Evolutionary conservation across 2,113 vertebrate genomes (phyloP), one percentile per base, ranked within the genome.

Genomic region (Salvator merianae): DNA sequence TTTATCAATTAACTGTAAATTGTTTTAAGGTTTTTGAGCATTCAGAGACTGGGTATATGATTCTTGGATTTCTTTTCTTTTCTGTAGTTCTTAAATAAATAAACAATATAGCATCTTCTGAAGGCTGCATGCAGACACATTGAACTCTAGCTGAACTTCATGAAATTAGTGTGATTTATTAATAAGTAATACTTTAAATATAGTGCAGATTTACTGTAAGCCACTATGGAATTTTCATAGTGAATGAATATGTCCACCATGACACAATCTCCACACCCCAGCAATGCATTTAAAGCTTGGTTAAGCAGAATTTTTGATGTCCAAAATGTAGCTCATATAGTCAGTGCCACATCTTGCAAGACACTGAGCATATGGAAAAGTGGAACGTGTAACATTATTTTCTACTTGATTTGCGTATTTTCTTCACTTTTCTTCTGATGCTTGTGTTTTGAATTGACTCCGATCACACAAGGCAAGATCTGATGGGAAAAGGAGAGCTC

Each of bases 1-100:
- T 92, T 93, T 87, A 77, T 93, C 91, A 89, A 92, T 90, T 91
- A 90, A 43, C 81, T 90, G 78, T 18, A 88, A 89, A 91, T 86
- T 82, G 28, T 82, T 68, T 89, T 86, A 81, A 91, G 85, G n/a
- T 26, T 93, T 79, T 90, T 88, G 82, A 16, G 2, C 72, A 68
- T 85, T 62, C 66, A 72, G 53, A 82, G 16, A 69, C 47, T 59
- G 55, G 40, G 18, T 79, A 22, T 16, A 12, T 79, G 7, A 12
- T 26, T 16, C 28, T 9, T 83, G 16, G 38, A 28, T 71, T 65
- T 22, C 75, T 83, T 85, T 30, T 69, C 32, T 18, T 69, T 69
- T 16, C 32, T 69, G 62, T 79, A 74, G 1, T 22, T n/a, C 7
- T 12, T 3, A 84, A 59, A 81, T 1, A 73, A 87, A 71, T 63